These are phyloP conservation scores for Phocoena sinus DNA, from an alignment of 2,113 vertebrate species.

Conservation along the genomic window DNA sequence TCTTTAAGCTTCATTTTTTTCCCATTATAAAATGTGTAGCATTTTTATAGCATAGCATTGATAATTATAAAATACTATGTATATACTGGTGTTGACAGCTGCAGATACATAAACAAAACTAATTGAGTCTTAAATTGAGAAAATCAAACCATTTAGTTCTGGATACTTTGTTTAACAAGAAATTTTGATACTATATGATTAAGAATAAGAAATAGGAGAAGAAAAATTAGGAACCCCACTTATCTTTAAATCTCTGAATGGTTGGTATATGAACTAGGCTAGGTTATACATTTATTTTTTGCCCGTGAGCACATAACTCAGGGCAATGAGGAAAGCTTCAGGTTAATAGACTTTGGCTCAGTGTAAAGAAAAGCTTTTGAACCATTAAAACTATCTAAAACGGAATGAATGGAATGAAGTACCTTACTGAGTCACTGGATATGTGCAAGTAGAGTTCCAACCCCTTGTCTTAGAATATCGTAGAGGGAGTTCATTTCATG, in stretches of 20 bases:
- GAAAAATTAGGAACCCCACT: background rate
- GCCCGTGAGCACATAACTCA: background rate
- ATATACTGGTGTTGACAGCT: background rate
- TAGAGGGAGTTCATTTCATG: background rate
- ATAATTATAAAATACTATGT: constrained; percentile 7
- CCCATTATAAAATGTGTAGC: background rate
- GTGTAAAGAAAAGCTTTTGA: background rate
- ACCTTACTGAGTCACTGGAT: background rate
- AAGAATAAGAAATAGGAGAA: background rate
- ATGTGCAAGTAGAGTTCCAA: background rate
- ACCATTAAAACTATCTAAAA: constrained; percentile 2
- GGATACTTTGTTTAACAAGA: background rate
- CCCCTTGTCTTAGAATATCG: background rate
- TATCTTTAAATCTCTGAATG: constrained; percentile 11
- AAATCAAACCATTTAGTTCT: background rate
- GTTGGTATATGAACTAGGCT: background rate
- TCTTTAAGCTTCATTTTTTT: background rate
- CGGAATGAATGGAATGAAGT: background rate
- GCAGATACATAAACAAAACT: background rate
- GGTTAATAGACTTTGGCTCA: background rate
- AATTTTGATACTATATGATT: background rate
- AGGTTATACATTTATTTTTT: background rate
- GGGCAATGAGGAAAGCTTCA: background rate
- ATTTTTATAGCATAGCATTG: background rate
- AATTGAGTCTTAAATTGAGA: constrained; percentile 8